Percentiles rank a stretch among this genome's conserved stretches.
phyloP scores from a whole-genome alignment of 2,888 invertebrate genomes.

The Coremacera marginata region DNA sequence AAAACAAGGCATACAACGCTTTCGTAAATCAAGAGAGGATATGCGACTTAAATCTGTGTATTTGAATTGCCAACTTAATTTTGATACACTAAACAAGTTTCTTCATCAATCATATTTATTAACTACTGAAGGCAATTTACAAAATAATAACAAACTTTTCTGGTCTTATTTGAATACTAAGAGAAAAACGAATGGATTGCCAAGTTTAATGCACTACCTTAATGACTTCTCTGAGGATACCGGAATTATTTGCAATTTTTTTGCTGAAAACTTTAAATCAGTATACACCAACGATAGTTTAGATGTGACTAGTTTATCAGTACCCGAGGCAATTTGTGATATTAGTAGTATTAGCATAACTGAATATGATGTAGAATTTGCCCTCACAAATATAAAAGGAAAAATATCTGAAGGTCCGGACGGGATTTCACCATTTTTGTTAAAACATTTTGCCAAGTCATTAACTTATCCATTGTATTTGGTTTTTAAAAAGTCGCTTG shows the following conservation, averaged over 20 bases:
- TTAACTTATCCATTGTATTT: not conserved
- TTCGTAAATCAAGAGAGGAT: not conserved
- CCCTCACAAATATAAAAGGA: not conserved
- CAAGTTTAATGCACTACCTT: not conserved
- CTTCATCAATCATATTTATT: not conserved
- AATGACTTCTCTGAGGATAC: not conserved
- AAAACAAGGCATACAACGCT: not conserved
- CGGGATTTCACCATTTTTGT: not conserved
- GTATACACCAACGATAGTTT: not conserved
- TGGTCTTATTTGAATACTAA: not conserved
- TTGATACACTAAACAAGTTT: slow-evolving; percentile 15
- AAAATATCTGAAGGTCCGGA: not conserved
- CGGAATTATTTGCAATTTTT: not conserved
- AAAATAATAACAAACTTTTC: not conserved
- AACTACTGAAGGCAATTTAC: not conserved
- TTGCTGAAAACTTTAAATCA: not conserved
- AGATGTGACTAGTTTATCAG: not conserved
- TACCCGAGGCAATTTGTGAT: not conserved
- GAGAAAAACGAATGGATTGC: not conserved
- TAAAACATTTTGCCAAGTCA: not conserved
- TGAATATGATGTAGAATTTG: not conserved
- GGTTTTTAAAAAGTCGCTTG: not conserved
- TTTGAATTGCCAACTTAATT: not conserved
- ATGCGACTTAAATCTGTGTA: not conserved
- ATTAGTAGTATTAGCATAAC: not conserved